Evolutionary conservation across 37 sponge, comb jelly and placozoan genomes (phyloP).

Genomic region (Ianthella basta): DNA sequence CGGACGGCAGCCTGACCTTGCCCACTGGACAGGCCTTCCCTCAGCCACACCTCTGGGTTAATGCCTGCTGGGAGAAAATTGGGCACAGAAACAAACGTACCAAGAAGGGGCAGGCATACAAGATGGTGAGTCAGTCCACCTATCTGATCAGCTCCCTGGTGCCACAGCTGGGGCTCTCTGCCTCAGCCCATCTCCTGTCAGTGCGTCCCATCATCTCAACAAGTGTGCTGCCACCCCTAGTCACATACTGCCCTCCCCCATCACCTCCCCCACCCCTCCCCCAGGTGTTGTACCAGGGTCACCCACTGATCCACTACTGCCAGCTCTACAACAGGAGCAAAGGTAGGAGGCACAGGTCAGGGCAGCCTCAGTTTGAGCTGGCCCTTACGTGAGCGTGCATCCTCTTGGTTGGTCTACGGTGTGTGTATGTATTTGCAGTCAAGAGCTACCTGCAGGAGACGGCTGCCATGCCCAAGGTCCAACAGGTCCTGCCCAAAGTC

Average conservation of each 20-base stretch:
- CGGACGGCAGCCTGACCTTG: conserved; percentile 38
- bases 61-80: conserved; percentile 65
- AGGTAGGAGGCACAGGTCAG: conserved; percentile 40
- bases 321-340: conserved; percentile 56
- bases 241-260: neutral
- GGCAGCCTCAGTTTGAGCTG: neutral
- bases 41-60: conserved; percentile 59
- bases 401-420: neutral
- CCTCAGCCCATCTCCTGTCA: no score
- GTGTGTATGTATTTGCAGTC: neutral
- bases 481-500: neutral
- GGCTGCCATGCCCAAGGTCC: neutral
- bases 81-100: conserved; percentile 55
- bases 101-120: conserved; percentile 53
- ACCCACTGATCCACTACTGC: conserved; percentile 48
- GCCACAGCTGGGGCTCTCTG: no score
- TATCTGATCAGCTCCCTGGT: neutral
- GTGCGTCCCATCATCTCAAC: no score
- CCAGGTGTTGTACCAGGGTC: conserved; percentile 52
- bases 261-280: neutral
- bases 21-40: conserved; percentile 33
- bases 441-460: neutral
- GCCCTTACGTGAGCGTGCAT: neutral
- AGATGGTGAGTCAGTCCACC: conserved; percentile 30
- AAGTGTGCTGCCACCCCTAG: neutral